Evolutionary conservation across 2,888 invertebrate genomes (phyloP).

Genomic region (Hermaeophaga mercurialis): DNA sequence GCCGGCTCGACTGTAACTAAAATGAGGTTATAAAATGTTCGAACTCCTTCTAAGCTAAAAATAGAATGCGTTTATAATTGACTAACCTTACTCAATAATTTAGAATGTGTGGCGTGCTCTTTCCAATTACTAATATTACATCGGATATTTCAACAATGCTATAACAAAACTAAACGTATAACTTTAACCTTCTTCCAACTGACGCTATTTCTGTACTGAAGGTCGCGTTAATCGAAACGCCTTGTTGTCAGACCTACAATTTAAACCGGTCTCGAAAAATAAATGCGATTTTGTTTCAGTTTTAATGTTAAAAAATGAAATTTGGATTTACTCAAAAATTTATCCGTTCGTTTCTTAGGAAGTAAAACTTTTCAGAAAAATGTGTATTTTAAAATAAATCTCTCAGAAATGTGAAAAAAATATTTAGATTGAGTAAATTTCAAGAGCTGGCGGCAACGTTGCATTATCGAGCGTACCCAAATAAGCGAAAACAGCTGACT

Average conservation of each 20-base stretch:
- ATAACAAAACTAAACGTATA: slow-evolving; percentile 9
- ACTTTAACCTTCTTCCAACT: neutral
- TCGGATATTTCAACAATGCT: slow-evolving; percentile 5
- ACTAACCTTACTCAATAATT: slow-evolving; percentile 14
- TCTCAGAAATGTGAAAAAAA: no score
- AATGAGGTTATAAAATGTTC: slow-evolving; percentile 5
- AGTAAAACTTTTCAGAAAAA: no score
- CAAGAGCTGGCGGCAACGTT: slow-evolving; percentile 12
- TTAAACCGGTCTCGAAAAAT: no score
- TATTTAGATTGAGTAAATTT: no score
- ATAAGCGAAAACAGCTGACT: slow-evolving; percentile 14
- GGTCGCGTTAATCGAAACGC: neutral
- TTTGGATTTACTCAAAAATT: no score
- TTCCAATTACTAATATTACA: slow-evolving; percentile 2
- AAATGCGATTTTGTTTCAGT: no score
- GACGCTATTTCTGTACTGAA: neutral
- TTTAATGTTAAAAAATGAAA: no score
- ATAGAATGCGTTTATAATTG: neutral
- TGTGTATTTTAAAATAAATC: no score
- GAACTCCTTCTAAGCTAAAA: neutral
- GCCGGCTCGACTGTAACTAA: no score
- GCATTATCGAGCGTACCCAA: slow-evolving; percentile 4
- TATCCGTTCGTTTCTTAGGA: no score
- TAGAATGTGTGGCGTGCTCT: slow-evolving; percentile 1
- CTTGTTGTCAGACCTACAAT: neutral